Conservation (phyloP, 2,888 invertebrate species). For the Notocelia uddmanniana region DNA sequence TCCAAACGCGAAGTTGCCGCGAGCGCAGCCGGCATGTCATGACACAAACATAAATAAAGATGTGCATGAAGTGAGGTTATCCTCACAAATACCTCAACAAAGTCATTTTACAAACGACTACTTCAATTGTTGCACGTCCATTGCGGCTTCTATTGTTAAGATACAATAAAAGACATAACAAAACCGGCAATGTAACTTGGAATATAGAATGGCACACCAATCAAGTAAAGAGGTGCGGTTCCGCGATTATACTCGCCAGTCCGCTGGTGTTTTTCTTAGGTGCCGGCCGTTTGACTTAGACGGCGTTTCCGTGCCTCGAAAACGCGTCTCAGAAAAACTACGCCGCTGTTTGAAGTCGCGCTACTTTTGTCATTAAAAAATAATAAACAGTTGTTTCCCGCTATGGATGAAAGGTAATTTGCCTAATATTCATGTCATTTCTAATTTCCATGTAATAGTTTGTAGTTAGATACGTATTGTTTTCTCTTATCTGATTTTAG, state of each 20-base stretch:
- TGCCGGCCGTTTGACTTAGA: conserved; percentile 68
- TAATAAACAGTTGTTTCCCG: conserved; percentile 56
- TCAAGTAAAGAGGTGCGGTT: conserved; percentile 48
- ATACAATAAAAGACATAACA: conserved; percentile 1
- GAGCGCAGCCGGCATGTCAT: conserved; percentile 32
- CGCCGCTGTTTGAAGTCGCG: conserved; percentile 21
- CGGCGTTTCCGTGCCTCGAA: conserved; percentile 53
- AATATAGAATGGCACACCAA: conserved; percentile 14
- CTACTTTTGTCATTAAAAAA: conserved; percentile 46
- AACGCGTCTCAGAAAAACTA: conserved; percentile 60
- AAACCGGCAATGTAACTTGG: conserved; percentile 42
- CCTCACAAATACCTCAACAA: conserved; percentile 36
- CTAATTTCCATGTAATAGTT: conserved; percentile 7
- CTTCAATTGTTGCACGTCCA: neutral
- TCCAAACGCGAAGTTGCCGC: conserved; percentile 30
- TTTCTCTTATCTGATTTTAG: conserved; percentile 45
- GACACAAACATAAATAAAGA: conserved; percentile 34
- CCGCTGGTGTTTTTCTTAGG: conserved; percentile 67
- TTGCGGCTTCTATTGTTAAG: neutral
- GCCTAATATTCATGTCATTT: conserved; percentile 20
- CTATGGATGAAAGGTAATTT: conserved; percentile 70
- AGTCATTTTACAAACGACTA: neutral
- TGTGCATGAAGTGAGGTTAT: conserved; percentile 39
- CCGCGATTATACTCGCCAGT: conserved; percentile 66
- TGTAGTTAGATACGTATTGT: conserved; percentile 30